Base-by-base conservation (phyloP, 2,113 vertebrate species). In the Malurus alboscapulatus region DNA sequence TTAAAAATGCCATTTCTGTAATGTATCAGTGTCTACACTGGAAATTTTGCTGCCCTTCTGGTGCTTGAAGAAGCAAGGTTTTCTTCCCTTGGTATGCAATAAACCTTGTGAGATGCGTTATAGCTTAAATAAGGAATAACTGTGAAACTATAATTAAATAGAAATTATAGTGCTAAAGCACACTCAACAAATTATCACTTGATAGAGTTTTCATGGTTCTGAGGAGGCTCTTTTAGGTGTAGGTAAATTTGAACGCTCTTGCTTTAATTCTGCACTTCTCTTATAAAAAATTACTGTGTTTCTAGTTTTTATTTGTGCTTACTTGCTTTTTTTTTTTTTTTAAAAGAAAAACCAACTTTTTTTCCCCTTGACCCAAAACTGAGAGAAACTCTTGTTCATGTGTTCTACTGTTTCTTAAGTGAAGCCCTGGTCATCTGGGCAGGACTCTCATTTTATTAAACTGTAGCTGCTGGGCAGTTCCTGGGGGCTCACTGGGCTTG, bases 111-210 rank as follows among this genome's bases (percentile, higher is more conserved):
- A 92, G 66, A 84, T 88, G 73, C 34, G 5, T 86, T 90, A 45
- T 19, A 30, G 68, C 34, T 93, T 88, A 93, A 94, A 25, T 85
- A 86, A 76, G 50, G 57, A 93, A 59, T 74, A 88, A 84, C 72
- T 48, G 68, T 88, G 65, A 58, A 96, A 27, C 91, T 84, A 87
- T 91, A 87, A 93, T 94, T 88, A 96, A 94, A 86, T 58, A 84
- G 66, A 84, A 93, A 88, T 72, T 93, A 74, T 69, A 57, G 62
- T 82, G 66, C 66, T 91, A 54, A 79, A 84, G 77, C 57, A 47
- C 69, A 38, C 81, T 69, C 66, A 81, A 93, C 51, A 78, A 81
- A 78, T 95, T 84, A 69, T 75, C 62, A 14, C 42, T 90, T 90
- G 71, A 48, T 82, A 81, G 88, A 74, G 48, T 42, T 61, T 88